Conservation (phyloP, 2,113 vertebrate species). For the Tragelaphus scriptus region DNA sequence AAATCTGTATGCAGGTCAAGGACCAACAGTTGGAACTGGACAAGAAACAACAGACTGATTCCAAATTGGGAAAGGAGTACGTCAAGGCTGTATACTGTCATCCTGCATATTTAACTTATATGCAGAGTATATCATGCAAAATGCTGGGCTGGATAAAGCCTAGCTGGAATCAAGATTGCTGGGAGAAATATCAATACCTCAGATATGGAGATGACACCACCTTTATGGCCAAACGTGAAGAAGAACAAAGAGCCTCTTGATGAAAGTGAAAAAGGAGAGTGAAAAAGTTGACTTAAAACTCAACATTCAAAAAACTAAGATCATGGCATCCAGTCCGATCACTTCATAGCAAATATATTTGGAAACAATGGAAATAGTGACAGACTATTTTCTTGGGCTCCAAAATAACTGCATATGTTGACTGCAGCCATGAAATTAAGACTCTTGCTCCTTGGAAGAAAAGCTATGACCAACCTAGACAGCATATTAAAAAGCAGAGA, state of each 20-base stretch:
- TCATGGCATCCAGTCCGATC: background rate
- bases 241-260: background rate
- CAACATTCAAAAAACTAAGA: background rate
- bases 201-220: background rate
- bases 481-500: background rate
- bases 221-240: background rate
- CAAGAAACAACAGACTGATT: background rate
- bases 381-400: background rate
- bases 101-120: background rate
- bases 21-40: background rate
- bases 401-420: background rate
- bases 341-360: background rate
- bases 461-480: background rate
- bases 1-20: background rate
- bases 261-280: background rate
- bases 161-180: background rate
- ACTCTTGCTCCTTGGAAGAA: background rate
- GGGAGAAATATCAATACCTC: background rate
- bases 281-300: background rate
- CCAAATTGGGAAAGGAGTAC: background rate
- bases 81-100: background rate
- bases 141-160: background rate
- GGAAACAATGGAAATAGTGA: background rate
- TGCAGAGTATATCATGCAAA: background rate
- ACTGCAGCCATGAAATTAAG: background rate